phyloP scores from a whole-genome alignment of 2,888 invertebrate species.

The Druceiella hillmani region DNA sequence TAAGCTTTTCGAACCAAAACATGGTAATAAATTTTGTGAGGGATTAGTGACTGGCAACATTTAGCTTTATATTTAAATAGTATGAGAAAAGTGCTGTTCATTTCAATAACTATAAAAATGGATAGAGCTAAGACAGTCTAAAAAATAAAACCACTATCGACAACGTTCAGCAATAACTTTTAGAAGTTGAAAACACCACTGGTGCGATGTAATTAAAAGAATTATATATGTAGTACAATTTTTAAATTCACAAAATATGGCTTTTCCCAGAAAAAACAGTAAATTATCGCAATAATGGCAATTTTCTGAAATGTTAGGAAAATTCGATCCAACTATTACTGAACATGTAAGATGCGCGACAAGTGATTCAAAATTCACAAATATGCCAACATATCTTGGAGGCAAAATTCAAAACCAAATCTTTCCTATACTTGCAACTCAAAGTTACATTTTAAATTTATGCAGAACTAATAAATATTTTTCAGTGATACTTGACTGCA shows the following conservation, averaged over 20 bases:
- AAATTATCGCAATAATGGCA: background rate
- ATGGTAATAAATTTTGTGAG: too few species aligned
- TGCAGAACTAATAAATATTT: slow-evolving; percentile 10
- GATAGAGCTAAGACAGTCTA: too few species aligned
- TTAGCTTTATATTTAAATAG: too few species aligned
- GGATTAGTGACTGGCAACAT: too few species aligned
- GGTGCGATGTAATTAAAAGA: background rate
- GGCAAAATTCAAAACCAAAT: slow-evolving; percentile 13
- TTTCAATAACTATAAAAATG: too few species aligned
- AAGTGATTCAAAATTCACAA: slow-evolving; percentile 6
- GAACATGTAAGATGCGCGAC: background rate
- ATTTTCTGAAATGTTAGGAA: slow-evolving; percentile 1
- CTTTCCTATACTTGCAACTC: slow-evolving; percentile 6
- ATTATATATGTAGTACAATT: background rate
- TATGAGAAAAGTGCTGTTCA: too few species aligned
- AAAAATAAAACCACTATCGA: too few species aligned
- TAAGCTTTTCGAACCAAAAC: too few species aligned
- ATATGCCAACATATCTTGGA: slow-evolving; percentile 13
- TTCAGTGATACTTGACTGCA: slow-evolving; percentile 13
- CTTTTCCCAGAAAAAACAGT: background rate
- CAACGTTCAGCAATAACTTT: too few species aligned
- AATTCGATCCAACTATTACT: background rate
- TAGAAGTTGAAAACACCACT: too few species aligned
- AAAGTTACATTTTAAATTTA: slow-evolving; percentile 9
- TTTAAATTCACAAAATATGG: background rate